phyloP scores from a whole-genome alignment of 2,113 vertebrate species.

The Anarhynchus alexandrinus region DNA sequence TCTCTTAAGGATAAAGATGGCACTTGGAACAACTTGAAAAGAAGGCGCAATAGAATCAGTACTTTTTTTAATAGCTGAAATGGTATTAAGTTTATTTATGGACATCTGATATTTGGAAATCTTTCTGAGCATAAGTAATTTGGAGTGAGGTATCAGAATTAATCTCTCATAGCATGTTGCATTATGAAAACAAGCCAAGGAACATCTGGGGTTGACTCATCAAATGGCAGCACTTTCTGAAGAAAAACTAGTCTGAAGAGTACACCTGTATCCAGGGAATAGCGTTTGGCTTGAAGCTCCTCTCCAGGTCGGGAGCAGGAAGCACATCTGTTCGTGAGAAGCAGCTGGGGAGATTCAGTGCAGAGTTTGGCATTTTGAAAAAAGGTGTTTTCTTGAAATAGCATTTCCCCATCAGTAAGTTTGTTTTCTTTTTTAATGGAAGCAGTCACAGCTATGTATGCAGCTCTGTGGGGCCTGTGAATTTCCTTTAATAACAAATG shows the following conservation, averaged over 20 bases:
- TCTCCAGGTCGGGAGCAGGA: neutral
- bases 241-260: neutral
- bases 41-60: neutral
- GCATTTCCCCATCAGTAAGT: neutral
- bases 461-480: neutral
- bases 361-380: neutral
- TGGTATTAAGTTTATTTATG: neutral
- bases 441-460: neutral
- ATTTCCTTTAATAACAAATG: neutral
- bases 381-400: neutral
- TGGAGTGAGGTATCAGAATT: neutral
- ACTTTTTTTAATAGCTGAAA: neutral
- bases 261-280: neutral
- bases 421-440: neutral
- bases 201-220: neutral
- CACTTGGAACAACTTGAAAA: neutral
- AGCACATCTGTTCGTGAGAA: neutral
- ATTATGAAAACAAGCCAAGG: neutral
- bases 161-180: neutral
- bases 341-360: neutral
- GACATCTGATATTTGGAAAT: neutral
- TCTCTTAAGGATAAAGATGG: neutral
- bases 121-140: neutral
- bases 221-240: neutral
- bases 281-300: neutral